Evolutionary conservation across 2,797 vertebrate species (phyloP), one percentile per base, ranked within the genome.

Genomic region (Sebastes wilsoni): DNA sequence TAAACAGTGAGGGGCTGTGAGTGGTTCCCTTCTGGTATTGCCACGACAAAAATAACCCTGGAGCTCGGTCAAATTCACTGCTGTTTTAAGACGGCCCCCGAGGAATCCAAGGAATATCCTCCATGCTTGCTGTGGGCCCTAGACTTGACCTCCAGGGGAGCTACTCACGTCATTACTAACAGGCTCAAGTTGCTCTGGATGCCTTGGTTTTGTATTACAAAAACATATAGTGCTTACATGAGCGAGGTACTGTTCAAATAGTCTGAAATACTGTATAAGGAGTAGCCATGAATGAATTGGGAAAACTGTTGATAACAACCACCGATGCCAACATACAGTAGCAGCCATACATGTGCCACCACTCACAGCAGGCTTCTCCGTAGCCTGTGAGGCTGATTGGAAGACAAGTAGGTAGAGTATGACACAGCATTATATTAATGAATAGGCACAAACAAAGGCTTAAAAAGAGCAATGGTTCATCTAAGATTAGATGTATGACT

Each of bases 11-110:
- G 27, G 56, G 55, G 65, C 67, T 25, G 30, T 32, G 32, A 68
- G 79, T 65, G 82, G 72, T 88, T 91, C 86, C 89, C 82, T 79
- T 42, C 34, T 70, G 82, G 81, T 76, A 73, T 38, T 58, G 58
- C 82, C 32, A 68, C 10, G 64, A 87, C 88, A 69, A 75, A 94
- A 93, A 95, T 94, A 94, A 91, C 79, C 68, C 86, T 68, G 59
- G 82, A 86, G 73, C 80, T 60, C 32, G 36, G 85, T 92, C 90
- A 92, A 80, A 83, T 92, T 90, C 83, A 83, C 32, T 68, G 73
- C 87, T 88, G 88, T 85, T 91, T 91, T 83, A 90, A 93, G 88
- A 80, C 27, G 5, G n/a, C 72, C 56, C 42, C 13, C 16, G 22
- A 72, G 74, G 82, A 87, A 82, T 80, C 76, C 60, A 38, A 84